Percentiles rank a stretch among this genome's conserved stretches.
phyloP scores from a whole-genome alignment of 2,797 vertebrate species.

The Paguma larvata region DNA sequence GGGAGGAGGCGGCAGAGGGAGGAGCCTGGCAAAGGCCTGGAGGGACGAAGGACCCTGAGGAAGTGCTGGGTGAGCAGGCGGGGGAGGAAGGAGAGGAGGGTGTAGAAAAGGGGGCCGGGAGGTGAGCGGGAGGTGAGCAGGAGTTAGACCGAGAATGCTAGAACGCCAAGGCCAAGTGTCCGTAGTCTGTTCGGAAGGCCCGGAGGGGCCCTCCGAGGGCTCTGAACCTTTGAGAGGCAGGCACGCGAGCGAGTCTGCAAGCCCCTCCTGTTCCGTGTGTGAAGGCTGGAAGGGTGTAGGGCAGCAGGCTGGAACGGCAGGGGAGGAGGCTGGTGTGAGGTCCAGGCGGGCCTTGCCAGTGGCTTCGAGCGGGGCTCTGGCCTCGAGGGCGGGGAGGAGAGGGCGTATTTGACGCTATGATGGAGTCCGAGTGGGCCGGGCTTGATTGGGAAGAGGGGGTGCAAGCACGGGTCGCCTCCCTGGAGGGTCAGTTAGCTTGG shows the following conservation, averaged over 20 bases:
- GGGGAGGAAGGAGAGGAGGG: fast-evolving
- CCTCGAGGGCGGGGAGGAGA: background rate
- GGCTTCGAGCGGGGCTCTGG: background rate
- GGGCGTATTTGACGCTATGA: background rate
- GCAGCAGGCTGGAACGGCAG: background rate
- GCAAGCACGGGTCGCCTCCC: background rate
- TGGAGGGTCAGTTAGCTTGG: background rate
- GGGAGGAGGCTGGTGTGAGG: no score
- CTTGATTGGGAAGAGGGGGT: fast-evolving
- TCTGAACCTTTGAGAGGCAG: background rate
- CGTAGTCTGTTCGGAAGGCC: background rate
- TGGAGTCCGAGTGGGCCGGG: background rate
- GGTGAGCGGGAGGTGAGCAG: no score
- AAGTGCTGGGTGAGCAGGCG: no score
- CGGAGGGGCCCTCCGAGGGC: background rate
- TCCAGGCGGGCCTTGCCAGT: background rate
- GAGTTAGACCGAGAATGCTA: background rate
- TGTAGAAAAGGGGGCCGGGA: background rate
- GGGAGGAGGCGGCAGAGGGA: background rate
- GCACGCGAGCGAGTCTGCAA: background rate
- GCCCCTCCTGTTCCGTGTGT: no score
- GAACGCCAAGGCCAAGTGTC: background rate
- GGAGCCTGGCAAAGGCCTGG: background rate
- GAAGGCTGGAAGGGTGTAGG: no score
- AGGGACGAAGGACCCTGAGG: background rate